These are phyloP conservation scores for Cancer borealis DNA, from an alignment of 2,888 invertebrate species.

Conservation along the genomic window DNA sequence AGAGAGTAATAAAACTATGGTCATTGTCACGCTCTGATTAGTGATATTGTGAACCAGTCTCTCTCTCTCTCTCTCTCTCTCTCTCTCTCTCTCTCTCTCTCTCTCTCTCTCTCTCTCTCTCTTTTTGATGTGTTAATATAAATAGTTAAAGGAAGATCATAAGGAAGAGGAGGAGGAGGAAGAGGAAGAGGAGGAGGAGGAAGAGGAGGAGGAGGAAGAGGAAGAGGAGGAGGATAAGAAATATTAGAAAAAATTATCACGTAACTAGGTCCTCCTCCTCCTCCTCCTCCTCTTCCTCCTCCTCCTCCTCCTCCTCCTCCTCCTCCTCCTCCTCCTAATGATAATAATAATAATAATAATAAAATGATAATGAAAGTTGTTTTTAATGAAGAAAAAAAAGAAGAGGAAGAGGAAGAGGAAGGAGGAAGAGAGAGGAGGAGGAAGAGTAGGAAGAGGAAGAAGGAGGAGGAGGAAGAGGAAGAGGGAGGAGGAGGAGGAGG, in stretches of 20 bases:
- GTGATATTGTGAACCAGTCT: background rate
- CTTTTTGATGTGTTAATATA: background rate
- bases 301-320: constrained; percentile 50
- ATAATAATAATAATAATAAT: too few species aligned
- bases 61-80: constrained; percentile 11
- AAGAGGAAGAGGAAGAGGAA: too few species aligned
- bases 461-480: too few species aligned
- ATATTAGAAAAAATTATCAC: background rate
- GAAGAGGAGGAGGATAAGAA: background rate
- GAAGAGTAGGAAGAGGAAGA: too few species aligned
- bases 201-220: background rate
- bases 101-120: constrained; percentile 7
- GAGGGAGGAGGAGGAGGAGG: too few species aligned
- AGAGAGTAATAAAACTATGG: constrained; percentile 20
- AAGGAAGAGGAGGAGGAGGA: background rate
- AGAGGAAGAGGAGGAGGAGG: background rate
- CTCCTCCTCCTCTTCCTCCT: constrained; percentile 47
- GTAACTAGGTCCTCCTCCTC: background rate
- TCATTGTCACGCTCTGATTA: background rate
- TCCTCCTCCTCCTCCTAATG: constrained; percentile 16
- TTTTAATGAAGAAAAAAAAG: too few species aligned
- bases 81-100: constrained; percentile 13
- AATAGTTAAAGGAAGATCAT: background rate
- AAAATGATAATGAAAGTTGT: too few species aligned
- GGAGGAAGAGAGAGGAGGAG: too few species aligned